Percentiles rank a stretch among this genome's conserved stretches.
These are phyloP conservation scores for Siphamia tubifer DNA, from an alignment of 2,113 vertebrate genomes.

Conservation along the genomic window DNA sequence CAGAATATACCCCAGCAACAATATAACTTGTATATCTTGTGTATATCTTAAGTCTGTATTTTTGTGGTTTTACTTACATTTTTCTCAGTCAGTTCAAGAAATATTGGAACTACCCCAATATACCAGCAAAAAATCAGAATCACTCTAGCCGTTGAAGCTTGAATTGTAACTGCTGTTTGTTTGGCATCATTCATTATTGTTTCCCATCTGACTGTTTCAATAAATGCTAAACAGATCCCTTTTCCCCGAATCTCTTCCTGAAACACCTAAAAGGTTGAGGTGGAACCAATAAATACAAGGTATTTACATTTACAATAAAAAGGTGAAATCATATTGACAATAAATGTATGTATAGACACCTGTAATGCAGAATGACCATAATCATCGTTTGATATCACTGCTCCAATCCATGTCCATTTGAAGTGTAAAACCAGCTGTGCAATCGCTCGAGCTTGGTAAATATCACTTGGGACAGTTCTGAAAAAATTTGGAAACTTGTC, in stretches of 20 bases:
- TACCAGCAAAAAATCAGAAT: slow-evolving; percentile 74
- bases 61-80: slow-evolving; percentile 69
- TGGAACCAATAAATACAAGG: background rate
- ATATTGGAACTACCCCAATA: slow-evolving; percentile 54
- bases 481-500: slow-evolving; percentile 73
- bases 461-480: slow-evolving; percentile 79
- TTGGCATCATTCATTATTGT: slow-evolving; percentile 54
- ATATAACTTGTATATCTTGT: too few species aligned
- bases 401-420: too few species aligned
- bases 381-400: too few species aligned
- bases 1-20: too few species aligned
- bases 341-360: too few species aligned
- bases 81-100: slow-evolving; percentile 60
- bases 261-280: slow-evolving; percentile 46
- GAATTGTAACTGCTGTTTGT: slow-evolving; percentile 45
- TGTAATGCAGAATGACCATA: slow-evolving; percentile 69
- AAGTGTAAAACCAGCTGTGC: too few species aligned
- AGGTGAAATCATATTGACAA: background rate
- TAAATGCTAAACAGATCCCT: too few species aligned
- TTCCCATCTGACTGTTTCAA: slow-evolving; percentile 51
- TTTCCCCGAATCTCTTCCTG: slow-evolving; percentile 57
- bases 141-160: slow-evolving; percentile 63
- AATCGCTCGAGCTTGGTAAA: too few species aligned
- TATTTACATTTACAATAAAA: background rate
- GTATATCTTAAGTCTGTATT: background rate